A percentile compares a stretch with the other conserved stretches of the same genome.
Evolutionary conservation across 2,797 vertebrate genomes (phyloP).

Genomic region (Pangasius larnaudii): DNA sequence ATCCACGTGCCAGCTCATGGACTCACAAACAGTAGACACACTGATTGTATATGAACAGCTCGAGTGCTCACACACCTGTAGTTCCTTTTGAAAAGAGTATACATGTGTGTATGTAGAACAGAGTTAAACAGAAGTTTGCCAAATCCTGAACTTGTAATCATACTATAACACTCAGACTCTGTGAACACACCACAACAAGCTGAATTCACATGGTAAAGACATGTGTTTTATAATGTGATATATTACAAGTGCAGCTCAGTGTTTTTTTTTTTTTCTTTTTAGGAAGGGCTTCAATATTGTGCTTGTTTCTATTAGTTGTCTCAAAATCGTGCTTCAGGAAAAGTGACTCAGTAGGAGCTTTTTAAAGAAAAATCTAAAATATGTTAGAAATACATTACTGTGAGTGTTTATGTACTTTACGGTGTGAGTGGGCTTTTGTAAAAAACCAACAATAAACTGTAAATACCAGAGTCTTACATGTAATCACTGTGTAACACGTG

Average conservation of each 20-base stretch:
- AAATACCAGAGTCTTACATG: conserved; percentile 7
- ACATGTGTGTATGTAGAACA: neutral
- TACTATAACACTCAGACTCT: neutral
- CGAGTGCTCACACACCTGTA: neutral
- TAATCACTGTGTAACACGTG: neutral
- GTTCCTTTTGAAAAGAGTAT: neutral
- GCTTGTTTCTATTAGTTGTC: conserved; percentile 32
- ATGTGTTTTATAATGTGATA: conserved; percentile 22
- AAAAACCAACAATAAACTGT: conserved; percentile 31
- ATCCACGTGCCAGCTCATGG: neutral
- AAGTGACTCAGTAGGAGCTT: neutral
- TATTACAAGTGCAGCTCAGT: conserved; percentile 35
- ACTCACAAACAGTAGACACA: neutral
- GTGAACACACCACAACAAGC: neutral
- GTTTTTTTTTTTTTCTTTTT: neutral
- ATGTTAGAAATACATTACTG: conserved; percentile 25
- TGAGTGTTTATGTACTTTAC: conserved; percentile 34
- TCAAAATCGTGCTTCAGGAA: conserved; percentile 13
- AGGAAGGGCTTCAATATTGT: conserved; percentile 25
- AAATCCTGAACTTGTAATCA: neutral
- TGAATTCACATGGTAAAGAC: neutral
- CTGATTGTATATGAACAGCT: neutral
- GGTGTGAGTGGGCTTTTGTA: conserved; percentile 21
- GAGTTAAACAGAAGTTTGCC: neutral
- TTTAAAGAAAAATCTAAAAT: neutral